phyloP scores from a whole-genome alignment of 2,888 invertebrate genomes.

The Limnephilus rhombicus region DNA sequence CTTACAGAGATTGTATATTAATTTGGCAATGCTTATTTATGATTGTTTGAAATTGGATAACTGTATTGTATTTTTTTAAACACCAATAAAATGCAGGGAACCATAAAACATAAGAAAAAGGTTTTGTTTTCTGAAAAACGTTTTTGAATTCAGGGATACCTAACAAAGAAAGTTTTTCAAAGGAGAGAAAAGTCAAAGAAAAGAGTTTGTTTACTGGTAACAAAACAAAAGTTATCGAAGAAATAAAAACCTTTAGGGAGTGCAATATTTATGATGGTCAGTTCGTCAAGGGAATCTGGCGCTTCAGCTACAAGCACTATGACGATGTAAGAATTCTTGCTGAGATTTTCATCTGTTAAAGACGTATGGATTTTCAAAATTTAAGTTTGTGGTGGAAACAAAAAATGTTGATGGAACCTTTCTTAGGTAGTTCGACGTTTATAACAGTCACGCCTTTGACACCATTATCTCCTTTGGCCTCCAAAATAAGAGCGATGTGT shows the following conservation, averaged over 20 bases:
- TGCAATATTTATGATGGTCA: background rate
- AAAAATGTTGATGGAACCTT: background rate
- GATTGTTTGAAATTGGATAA: too few relatives aligned
- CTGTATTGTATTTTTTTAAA: too few relatives aligned
- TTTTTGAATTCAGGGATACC: too few relatives aligned
- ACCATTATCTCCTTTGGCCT: background rate
- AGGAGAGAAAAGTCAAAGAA: too few relatives aligned
- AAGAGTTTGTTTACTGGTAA: too few relatives aligned
- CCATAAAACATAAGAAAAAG: too few relatives aligned
- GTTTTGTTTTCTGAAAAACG: too few relatives aligned
- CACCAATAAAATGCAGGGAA: too few relatives aligned
- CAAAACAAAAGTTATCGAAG: too few relatives aligned
- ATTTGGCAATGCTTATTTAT: too few relatives aligned
- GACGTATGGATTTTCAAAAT: background rate
- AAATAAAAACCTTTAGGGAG: background rate
- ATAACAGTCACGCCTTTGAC: background rate
- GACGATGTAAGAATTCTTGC: background rate
- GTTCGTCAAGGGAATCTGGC: background rate
- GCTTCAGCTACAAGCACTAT: slow-evolving; percentile 17
- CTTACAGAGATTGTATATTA: too few relatives aligned
- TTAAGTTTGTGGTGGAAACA: background rate
- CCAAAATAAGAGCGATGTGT: background rate
- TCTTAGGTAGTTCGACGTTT: background rate
- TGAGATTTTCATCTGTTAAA: background rate
- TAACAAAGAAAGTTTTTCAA: too few relatives aligned